Evolutionary conservation across 37 sponge, comb jelly and placozoan species (phyloP).

Genomic region (Agelas oroides): DNA sequence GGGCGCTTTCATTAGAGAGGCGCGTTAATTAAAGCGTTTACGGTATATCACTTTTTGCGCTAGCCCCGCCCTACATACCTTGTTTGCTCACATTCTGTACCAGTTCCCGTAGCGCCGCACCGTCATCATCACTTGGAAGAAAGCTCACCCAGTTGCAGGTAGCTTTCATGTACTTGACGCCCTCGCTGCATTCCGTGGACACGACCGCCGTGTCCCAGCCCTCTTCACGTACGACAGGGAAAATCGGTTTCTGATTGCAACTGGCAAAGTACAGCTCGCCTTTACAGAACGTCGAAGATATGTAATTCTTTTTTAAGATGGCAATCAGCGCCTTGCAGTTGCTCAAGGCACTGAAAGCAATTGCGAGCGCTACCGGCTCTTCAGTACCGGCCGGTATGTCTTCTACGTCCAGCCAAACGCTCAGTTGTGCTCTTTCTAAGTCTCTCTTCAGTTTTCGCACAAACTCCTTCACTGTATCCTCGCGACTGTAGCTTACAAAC

Average conservation of each 20-base stretch:
- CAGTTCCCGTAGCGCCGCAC: constrained; percentile 34
- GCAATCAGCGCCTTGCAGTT: constrained; percentile 57
- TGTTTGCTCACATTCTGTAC: constrained; percentile 30
- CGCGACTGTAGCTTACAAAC: too few relatives aligned
- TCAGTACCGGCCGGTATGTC: too few relatives aligned
- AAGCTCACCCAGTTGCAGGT: constrained; percentile 76
- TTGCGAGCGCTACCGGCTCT: too few relatives aligned
- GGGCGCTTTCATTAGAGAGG: too few relatives aligned
- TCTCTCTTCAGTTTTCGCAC: too few relatives aligned
- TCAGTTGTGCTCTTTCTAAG: too few relatives aligned
- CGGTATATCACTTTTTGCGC: too few relatives aligned
- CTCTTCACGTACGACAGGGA: constrained; percentile 60
- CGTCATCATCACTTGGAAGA: constrained; percentile 52
- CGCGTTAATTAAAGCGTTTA: too few relatives aligned
- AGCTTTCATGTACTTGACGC: constrained; percentile 70
- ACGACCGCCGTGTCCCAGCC: constrained; percentile 18
- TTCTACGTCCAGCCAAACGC: too few relatives aligned
- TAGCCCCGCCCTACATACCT: too few relatives aligned
- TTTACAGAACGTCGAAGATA: constrained; percentile 58
- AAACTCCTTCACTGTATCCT: too few relatives aligned
- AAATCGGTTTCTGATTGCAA: constrained; percentile 51
- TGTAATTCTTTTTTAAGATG: constrained; percentile 59
- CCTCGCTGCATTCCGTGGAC: constrained; percentile 50
- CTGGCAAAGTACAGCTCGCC: constrained; percentile 67
- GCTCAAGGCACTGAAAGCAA: too few relatives aligned